phyloP scores from a whole-genome alignment of 2,797 vertebrate species.

The Onychomys leucogaster region DNA sequence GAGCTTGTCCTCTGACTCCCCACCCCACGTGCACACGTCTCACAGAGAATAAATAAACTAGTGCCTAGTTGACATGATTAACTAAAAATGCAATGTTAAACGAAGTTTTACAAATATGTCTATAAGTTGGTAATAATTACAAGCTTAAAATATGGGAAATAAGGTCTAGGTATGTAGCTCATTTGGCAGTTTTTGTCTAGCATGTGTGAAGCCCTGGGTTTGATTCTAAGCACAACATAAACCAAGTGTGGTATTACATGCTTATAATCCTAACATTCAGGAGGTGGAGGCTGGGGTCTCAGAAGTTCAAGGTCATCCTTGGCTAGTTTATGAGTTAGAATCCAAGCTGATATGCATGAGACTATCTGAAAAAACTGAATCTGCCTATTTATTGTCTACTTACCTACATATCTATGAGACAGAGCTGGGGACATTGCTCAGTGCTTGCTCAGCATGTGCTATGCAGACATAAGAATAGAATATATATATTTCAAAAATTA shows the following conservation, averaged over 20 bases:
- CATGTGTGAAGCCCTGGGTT: neutral
- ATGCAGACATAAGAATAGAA: neutral
- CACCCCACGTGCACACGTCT: neutral
- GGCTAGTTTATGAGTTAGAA: neutral
- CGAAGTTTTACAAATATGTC: conserved; percentile 6
- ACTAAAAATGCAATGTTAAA: neutral
- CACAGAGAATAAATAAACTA: neutral
- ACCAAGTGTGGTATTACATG: neutral
- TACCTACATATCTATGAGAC: neutral
- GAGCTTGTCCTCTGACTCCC: neutral
- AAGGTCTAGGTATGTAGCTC: neutral
- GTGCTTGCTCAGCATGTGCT: neutral
- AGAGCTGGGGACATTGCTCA: neutral
- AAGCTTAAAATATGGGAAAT: neutral
- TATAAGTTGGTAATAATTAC: neutral
- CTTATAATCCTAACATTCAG: neutral
- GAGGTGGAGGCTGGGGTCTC: neutral
- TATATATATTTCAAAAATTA: neutral
- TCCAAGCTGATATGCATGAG: neutral
- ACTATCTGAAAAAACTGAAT: neutral
- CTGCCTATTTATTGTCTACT: neutral
- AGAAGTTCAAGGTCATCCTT: neutral
- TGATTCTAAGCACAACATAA: neutral
- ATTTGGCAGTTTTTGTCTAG: neutral
- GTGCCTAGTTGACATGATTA: neutral